These are phyloP conservation scores for Acropora tenuis DNA, from an alignment of 64 coral and sea anemone genomes.

Conservation along the genomic window DNA sequence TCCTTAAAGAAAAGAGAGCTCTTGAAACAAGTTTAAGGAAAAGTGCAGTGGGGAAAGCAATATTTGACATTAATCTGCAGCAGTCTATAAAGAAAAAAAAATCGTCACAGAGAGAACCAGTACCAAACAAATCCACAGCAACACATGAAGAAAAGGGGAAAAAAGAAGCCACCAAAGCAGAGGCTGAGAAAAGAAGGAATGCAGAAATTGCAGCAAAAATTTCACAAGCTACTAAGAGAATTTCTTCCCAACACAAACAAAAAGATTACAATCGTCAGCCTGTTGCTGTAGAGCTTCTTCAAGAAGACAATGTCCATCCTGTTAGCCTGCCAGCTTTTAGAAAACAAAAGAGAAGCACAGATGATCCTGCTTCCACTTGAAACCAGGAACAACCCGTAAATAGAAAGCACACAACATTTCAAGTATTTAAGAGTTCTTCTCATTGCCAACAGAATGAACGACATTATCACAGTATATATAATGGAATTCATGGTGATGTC, in stretches of 20 bases:
- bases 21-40: slow-evolving; percentile 25
- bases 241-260: neutral
- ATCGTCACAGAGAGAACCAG: neutral
- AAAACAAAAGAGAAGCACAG: neutral
- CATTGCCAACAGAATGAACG: no score
- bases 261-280: neutral
- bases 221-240: slow-evolving; percentile 16
- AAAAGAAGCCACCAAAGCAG: neutral
- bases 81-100: slow-evolving; percentile 7
- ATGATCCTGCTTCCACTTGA: neutral
- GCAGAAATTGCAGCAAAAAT: slow-evolving; percentile 15
- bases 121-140: neutral
- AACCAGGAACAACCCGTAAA: neutral
- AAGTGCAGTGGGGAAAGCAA: slow-evolving; percentile 33
- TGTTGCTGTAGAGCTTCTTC: neutral
- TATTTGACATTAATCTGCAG: neutral
- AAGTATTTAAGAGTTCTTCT: neutral
- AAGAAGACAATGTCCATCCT: neutral
- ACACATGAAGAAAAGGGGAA: no score
- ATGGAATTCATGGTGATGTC: neutral
- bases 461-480: no score
- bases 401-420: neutral
- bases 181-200: slow-evolving; percentile 18
- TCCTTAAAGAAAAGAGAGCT: no score
- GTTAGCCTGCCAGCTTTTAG: slow-evolving; percentile 1